Base-by-base conservation (phyloP, 2,888 invertebrate genomes). In the Luffia ferchaultella region DNA sequence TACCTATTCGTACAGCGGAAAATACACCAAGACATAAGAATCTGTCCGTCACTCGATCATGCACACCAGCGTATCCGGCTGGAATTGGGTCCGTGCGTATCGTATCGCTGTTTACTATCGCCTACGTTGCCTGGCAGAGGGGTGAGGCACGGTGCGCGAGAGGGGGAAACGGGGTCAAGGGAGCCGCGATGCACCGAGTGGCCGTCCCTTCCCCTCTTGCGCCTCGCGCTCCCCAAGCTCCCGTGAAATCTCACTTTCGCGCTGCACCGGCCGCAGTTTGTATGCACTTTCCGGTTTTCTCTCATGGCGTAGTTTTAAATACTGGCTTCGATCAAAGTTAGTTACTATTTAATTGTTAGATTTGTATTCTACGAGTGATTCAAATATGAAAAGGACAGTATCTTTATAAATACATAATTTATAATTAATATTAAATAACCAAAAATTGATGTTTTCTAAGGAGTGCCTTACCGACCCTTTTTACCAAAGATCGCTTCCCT, bases 191-290 rank as follows among this genome's bases (percentile, higher is more conserved):
- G 82, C 83, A 30, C 30, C n/a, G n/a, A 44, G 18, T 16, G 42
- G 3, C 15, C 45, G 16, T 12, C 45, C 20, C 20, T 20, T 20
- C 19, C n/a, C 9, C 45, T 20, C 19, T n/a, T 47, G 43, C 50
- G 18, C 45, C 46, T 19, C 50, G 30, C 49, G 42, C 18, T 19
- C 20, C 17, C 42, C 82, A 75, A 78, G 78, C 71, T 77, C 76
- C 70, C 76, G 77, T 71, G 77, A 79, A 82, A 83, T 79, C 82
- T 83, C 82, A 83, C 83, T 83, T 83, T 83, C 83, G 82, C 75
- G 76, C 71, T 76, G 67, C 50, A 50, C 51, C 72, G 66, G 16
- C 15, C 19, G 61, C 60, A 60, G 57, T 59, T 58, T 57, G 55
- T 54, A 55, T 43, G 16, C 19, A n/a, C 30, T 18, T 45, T 30